Evolutionary conservation across 2,888 invertebrate genomes (phyloP), one percentile per base, ranked within the genome.

Genomic region (Thysanoteuthis rhombus): DNA sequence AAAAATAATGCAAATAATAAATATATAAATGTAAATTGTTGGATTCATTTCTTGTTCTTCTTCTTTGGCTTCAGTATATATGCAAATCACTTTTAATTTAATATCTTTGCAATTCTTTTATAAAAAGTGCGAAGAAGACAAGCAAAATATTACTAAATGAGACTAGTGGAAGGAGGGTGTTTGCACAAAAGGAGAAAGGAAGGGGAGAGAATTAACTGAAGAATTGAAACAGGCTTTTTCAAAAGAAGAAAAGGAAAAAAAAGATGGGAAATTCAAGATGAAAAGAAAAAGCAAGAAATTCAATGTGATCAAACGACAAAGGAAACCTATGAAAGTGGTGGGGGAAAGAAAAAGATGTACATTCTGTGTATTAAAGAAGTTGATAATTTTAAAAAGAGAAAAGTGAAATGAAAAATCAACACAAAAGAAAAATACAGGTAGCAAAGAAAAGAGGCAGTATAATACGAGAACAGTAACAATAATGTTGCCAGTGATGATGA

Each of bases 31-130:
- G 75, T 75, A 75, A 75, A 75, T 75, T 75, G 75, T 36, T 75
- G 36, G 75, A 75, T 75, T 75, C 75, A 75, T 75, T 75, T 75
- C 75, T 75, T 75, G 75, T 75, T 75, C 75, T 8, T 75, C n/a
- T 75, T 75, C 75, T n/a, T 36, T 75, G 75, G 75, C 75, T 75
- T 75, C 75, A 75, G 75, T 75, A 75, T 75, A 75, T 75, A 75
- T 75, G 75, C 75, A 75, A 75, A 75, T 75, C 75, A 75, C 75
- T 75, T 75, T 75, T 75, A 75, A 75, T 75, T 75, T 75, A 75
- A 75, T 75, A n/a, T 75, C 75, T 75, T 75, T 75, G 75, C 75
- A 75, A 75, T 75, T 75, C 75, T 75, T 75, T 75, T n/a, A n/a
- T 75, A 75, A 75, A 75, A 75, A 75, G n/a, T 36, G n/a, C n/a